Base-by-base conservation (phyloP, 2,888 invertebrate species). In the Drosophila aldrichi region DNA sequence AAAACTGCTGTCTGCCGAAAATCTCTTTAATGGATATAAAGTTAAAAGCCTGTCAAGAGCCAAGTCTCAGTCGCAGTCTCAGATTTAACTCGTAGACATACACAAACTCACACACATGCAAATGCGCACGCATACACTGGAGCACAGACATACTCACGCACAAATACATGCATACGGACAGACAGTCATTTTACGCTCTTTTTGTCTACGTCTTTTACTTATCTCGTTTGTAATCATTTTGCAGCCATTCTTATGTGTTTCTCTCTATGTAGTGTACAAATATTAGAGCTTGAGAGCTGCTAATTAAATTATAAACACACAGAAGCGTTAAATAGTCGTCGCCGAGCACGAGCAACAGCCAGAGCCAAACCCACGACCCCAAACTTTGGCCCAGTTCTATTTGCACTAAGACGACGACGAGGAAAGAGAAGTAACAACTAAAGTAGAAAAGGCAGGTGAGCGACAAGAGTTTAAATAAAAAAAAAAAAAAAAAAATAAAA, bases 231-330 rank as follows among this genome's bases (percentile, higher is more conserved):
- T 89, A 85, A 85, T 85, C 84, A 89, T 89, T 85, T 89, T 84
- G 85, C 79, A 82, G 64, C 74, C 69, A 84, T 87, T 89, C 89
- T 82, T 84, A 77, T 82, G 82, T 86, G 80, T 76, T 70, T 78
- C 82, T 89, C 77, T 82, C 82, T 78, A 76, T 79, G 80, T 75
- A 60, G 64, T 78, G 73, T 74, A 74, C 83, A 89, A 85, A 87
- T 89, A 88, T 87, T 88, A 85, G 89, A 89, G 86, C 86, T 85
- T 74, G 82, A 76, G 83, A 81, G 90, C 90, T 86, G 89, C 88
- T 89, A 89, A 89, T 89, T 89, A 86, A 89, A 89, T 89, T 89
- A 89, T 82, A 89, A 90, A 89, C 79, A 86, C 77, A 84, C 84
- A 88, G 79, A 83, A 89, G 79, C 81, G 87, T 71, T 78, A 74